A percentile compares a stretch with the other conserved stretches of the same genome.
phyloP scores from a whole-genome alignment of 2,113 vertebrate genomes.

The Clarias magur region DNA sequence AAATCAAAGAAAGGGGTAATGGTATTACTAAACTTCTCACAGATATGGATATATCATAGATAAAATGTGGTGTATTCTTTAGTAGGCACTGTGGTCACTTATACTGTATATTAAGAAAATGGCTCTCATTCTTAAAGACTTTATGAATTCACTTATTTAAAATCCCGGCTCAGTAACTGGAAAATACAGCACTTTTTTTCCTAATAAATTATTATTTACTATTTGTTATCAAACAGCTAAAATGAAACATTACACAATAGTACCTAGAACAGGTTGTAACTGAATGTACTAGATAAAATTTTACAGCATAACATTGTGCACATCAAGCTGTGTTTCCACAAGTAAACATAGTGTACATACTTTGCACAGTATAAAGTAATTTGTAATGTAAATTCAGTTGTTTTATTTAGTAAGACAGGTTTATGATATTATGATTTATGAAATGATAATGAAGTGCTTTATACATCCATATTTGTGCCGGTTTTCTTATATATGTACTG shows the following conservation, averaged over 20 bases:
- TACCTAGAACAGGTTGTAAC: constrained; percentile 64
- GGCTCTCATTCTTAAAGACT: constrained; percentile 36
- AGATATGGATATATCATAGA: background rate
- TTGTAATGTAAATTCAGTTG: constrained; percentile 52
- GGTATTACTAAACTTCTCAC: background rate
- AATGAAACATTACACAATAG: constrained; percentile 55
- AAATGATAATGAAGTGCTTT: constrained; percentile 68
- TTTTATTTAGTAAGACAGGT: constrained; percentile 55
- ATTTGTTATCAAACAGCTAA: constrained; percentile 66
- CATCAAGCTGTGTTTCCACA: constrained; percentile 63
- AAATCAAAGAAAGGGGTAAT: background rate
- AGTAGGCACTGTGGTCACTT: background rate
- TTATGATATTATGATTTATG: constrained; percentile 59
- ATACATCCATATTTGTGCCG: constrained; percentile 69
- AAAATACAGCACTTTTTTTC: constrained; percentile 68
- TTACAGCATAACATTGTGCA: constrained; percentile 72
- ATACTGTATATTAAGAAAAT: constrained; percentile 40
- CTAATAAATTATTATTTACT: constrained; percentile 57
- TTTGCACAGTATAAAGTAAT: constrained; percentile 69
- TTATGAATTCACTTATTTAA: constrained; percentile 41
- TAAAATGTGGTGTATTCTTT: constrained; percentile 23
- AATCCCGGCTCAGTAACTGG: constrained; percentile 62
- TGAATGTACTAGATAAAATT: constrained; percentile 78
- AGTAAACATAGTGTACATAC: constrained; percentile 64
- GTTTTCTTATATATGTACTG: constrained; percentile 68